Evolutionary conservation across 2,797 vertebrate species (phyloP).

Genomic region (Trachops cirrhosus): DNA sequence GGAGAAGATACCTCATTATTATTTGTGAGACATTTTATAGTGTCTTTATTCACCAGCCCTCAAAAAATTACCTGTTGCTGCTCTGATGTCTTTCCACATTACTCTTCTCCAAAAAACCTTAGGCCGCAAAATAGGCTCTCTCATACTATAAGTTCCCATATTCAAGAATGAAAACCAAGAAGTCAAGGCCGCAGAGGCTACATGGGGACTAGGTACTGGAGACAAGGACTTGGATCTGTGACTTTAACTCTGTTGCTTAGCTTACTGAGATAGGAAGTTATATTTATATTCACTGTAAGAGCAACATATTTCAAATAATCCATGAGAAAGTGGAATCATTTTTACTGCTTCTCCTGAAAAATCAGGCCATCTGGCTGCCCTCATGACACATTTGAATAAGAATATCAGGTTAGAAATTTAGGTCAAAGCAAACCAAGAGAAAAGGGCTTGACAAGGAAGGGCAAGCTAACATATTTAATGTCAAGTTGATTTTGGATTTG

Average conservation of each 20-base stretch:
- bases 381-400: constrained; percentile 70
- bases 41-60: background rate
- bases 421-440: constrained; percentile 66
- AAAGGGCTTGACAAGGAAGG: constrained; percentile 46
- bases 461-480: constrained; percentile 54
- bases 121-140: background rate
- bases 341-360: constrained; percentile 26
- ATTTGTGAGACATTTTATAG: background rate
- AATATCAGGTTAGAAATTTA: constrained; percentile 73
- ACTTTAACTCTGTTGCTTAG: background rate
- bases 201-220: background rate
- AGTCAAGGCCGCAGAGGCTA: background rate
- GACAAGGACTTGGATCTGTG: background rate
- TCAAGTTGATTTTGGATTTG: constrained; percentile 38
- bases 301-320: constrained; percentile 36
- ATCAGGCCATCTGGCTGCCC: constrained; percentile 59
- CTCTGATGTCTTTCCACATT: background rate
- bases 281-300: constrained; percentile 14
- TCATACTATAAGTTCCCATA: background rate
- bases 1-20: background rate
- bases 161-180: background rate
- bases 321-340: constrained; percentile 5
- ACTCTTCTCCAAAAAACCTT: background rate
- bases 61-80: background rate
- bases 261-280: background rate